Evolutionary conservation across 2,113 vertebrate species (phyloP).

Genomic region (Donacobius atricapilla): DNA sequence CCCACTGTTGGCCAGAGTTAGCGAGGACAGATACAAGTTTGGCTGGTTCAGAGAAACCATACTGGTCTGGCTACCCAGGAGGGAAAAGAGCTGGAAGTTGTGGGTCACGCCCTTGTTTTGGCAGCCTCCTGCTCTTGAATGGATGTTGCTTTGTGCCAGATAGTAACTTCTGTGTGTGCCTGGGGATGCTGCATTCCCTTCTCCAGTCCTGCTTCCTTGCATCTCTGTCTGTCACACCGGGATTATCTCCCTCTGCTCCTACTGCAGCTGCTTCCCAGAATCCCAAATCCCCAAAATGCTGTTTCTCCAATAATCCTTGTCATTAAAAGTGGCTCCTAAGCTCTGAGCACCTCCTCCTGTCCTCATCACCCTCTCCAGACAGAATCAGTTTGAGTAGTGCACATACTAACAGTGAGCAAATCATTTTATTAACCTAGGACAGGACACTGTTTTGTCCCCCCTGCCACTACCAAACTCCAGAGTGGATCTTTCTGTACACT

Average conservation of each 20-base stretch:
- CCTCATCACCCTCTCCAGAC: not conserved
- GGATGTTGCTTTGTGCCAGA: not conserved
- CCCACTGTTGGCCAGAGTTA: not conserved
- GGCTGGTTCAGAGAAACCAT: not conserved
- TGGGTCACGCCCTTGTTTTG: not conserved
- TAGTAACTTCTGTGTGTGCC: not conserved
- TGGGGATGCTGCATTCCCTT: not conserved
- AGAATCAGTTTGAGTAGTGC: not conserved
- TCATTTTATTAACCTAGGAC: not conserved
- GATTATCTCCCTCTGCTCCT: slow-evolving; percentile 48
- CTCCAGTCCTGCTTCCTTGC: not conserved
- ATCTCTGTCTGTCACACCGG: not conserved
- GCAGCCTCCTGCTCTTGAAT: not conserved
- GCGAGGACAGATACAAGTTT: not conserved
- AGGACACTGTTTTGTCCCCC: not conserved
- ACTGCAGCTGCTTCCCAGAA: slow-evolving; percentile 35
- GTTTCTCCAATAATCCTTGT: slow-evolving; percentile 49
- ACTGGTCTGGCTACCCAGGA: not conserved
- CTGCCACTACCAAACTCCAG: not conserved
- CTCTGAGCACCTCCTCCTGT: not conserved
- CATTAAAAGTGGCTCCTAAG: slow-evolving; percentile 20
- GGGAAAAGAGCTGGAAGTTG: not conserved
- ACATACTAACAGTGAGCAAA: not conserved
- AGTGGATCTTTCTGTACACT: not conserved
- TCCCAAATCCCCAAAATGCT: slow-evolving; percentile 47